These are phyloP conservation scores for Entomobrya proxima DNA, from an alignment of 2,888 invertebrate genomes.

Conservation along the genomic window DNA sequence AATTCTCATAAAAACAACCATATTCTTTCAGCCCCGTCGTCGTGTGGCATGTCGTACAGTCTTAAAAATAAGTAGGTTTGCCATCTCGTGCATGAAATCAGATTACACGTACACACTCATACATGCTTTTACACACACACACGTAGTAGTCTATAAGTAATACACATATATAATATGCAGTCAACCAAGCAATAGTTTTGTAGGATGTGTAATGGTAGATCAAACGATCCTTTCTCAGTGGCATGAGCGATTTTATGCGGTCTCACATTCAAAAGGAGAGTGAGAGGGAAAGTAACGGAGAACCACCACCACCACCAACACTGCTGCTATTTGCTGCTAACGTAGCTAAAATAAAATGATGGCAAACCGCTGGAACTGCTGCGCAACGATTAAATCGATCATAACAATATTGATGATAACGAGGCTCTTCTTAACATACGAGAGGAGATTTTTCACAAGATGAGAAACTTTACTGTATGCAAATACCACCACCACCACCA, in stretches of 20 bases:
- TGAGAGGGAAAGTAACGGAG: not conserved
- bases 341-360: conserved; percentile 46
- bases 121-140: not conserved
- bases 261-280: conserved; percentile 27
- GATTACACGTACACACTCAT: conserved; percentile 44
- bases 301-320: not conserved
- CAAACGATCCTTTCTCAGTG: conserved; percentile 61
- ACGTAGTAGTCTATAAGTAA: not conserved
- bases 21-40: conserved; percentile 36
- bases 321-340: not conserved
- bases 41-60: conserved; percentile 45
- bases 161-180: conserved; percentile 8
- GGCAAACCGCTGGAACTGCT: conserved; percentile 48
- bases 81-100: conserved; percentile 65
- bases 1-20: conserved; percentile 66
- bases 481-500: conserved; percentile 26
- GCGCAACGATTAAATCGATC: conserved; percentile 65
- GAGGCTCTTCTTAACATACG: conserved; percentile 42
- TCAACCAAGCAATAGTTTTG: conserved; percentile 40
- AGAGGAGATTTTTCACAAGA: conserved; percentile 33
- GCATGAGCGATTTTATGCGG: conserved; percentile 56
- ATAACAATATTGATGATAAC: conserved; percentile 64
- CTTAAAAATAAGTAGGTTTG: conserved; percentile 41
- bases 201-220: conserved; percentile 57
- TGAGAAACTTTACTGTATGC: conserved; percentile 42